phyloP scores from a whole-genome alignment of 2,113 vertebrate genomes.

The Edolisoma coerulescens region DNA sequence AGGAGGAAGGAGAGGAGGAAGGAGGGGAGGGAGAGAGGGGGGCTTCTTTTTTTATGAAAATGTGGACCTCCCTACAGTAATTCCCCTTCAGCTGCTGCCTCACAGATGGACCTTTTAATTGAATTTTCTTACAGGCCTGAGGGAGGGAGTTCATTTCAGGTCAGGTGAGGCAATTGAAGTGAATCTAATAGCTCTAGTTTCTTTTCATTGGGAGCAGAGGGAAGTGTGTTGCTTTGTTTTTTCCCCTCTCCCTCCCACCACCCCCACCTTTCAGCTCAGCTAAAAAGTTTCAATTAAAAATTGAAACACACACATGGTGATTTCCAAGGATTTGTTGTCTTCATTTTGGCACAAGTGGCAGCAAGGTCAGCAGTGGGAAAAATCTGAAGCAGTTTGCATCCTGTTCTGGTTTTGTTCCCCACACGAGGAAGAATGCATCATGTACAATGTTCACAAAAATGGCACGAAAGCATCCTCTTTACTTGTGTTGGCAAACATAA shows the following conservation, averaged over 20 bases:
- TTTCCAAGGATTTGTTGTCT: conserved; percentile 66
- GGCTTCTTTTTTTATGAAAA: conserved; percentile 73
- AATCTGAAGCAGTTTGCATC: conserved; percentile 42
- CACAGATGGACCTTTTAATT: conserved; percentile 81
- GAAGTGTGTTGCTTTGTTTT: conserved; percentile 64
- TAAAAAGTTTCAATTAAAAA: conserved; percentile 69
- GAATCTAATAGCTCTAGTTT: conserved; percentile 68
- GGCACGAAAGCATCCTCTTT: background rate
- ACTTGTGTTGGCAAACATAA: background rate
- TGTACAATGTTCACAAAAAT: background rate
- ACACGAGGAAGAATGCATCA: background rate
- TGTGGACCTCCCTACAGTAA: conserved; percentile 67
- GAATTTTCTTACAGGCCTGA: conserved; percentile 78
- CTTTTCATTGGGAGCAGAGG: conserved; percentile 57
- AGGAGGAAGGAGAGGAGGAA: background rate
- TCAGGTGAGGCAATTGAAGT: conserved; percentile 77
- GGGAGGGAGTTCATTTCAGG: conserved; percentile 76
- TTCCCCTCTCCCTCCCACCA: background rate
- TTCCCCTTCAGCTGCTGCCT: conserved; percentile 76
- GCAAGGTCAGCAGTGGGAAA: conserved; percentile 39
- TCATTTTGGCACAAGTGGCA: conserved; percentile 29
- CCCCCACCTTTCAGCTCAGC: background rate
- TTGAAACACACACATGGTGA: conserved; percentile 63
- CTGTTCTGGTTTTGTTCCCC: background rate
- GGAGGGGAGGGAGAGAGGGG: background rate